Conservation (phyloP, 2,113 vertebrate genomes). For the Grallaria varia region DNA sequence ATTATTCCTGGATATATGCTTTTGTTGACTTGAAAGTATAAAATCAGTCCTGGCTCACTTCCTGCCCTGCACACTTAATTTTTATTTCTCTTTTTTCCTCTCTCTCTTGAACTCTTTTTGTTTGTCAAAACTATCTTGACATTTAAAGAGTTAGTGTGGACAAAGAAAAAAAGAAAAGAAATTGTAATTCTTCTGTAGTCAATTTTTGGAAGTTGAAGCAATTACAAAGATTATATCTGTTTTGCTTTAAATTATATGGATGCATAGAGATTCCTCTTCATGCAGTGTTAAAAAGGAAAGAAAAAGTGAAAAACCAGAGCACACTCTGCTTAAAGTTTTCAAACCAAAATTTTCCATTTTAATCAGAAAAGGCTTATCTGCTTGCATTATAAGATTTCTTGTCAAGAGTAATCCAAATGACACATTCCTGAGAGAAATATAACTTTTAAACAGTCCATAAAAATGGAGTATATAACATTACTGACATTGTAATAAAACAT, state of each 20-base stretch:
- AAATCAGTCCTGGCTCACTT: not conserved
- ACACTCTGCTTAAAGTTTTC: not conserved
- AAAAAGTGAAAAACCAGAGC: not conserved
- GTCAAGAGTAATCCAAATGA: not conserved
- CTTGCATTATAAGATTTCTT: not conserved
- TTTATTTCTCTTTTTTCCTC: not conserved
- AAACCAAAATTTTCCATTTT: not conserved
- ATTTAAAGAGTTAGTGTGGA: not conserved
- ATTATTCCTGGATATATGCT: not conserved
- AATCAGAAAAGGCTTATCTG: not conserved
- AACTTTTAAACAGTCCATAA: slow-evolving; percentile 33
- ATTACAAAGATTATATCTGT: not conserved
- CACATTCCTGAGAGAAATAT: slow-evolving; percentile 1
- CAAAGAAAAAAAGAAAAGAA: not conserved
- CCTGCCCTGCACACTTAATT: not conserved
- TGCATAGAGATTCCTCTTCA: not conserved
- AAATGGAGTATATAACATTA: slow-evolving; percentile 1
- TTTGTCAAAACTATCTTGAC: not conserved
- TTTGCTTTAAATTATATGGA: not conserved
- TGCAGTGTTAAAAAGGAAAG: not conserved
- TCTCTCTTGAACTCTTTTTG: not conserved
- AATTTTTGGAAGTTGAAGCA: not conserved
- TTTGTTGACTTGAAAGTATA: not conserved
- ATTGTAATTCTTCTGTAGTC: not conserved
- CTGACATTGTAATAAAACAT: not conserved